These are phyloP conservation scores for Lanistes nyassanus DNA, from an alignment of 1,140 invertebrate species.

Conservation along the genomic window DNA sequence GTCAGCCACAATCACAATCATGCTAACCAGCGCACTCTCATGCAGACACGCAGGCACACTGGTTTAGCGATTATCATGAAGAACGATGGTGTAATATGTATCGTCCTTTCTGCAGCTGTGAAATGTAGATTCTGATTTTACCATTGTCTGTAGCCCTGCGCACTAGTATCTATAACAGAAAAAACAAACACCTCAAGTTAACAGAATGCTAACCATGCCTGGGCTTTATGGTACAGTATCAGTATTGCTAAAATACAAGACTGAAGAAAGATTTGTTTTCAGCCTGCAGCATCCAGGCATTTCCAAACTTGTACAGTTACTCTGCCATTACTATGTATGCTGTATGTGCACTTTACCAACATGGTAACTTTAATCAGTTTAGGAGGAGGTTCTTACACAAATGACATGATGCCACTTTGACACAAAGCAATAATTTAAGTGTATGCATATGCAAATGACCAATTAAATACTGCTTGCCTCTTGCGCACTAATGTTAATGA, in stretches of 20 bases:
- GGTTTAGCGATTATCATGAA: slow-evolving; percentile 30
- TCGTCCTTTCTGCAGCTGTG: slow-evolving; percentile 87
- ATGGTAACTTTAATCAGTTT: no score
- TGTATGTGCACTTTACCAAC: no score
- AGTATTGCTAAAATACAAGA: neutral
- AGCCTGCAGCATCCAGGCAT: no score
- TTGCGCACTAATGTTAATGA: slow-evolving; percentile 88
- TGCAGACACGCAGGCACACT: neutral
- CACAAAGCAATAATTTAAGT: no score
- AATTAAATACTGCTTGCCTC: slow-evolving; percentile 73
- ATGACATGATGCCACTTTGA: no score
- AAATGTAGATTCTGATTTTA: slow-evolving; percentile 85
- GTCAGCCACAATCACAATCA: neutral
- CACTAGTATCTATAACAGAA: slow-evolving; percentile 81
- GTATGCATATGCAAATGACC: no score
- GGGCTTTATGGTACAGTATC: neutral
- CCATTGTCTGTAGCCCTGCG: slow-evolving; percentile 83
- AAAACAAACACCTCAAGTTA: neutral
- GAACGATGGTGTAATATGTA: slow-evolving; percentile 83
- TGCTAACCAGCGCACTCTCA: neutral
- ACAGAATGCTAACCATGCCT: neutral
- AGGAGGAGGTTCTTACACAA: no score
- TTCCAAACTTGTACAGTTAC: no score
- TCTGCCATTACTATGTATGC: no score
- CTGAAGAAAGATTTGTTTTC: neutral